Percentiles rank a stretch among this genome's conserved stretches.
Conservation (phyloP, 1,140 invertebrate species). For the Bombus sylvicola region DNA sequence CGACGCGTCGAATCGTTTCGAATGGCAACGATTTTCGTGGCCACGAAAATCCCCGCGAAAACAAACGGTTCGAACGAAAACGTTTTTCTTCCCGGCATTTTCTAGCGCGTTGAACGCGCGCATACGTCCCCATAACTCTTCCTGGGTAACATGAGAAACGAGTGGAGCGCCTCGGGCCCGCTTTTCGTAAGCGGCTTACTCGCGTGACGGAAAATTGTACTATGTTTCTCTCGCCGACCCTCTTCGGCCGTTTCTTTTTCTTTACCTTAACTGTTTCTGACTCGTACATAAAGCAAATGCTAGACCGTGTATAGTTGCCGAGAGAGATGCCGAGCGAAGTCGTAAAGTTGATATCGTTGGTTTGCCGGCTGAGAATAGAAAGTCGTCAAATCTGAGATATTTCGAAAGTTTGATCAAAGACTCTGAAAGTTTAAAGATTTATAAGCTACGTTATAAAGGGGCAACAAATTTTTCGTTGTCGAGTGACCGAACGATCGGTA, state of each 20-base stretch:
- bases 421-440: too few relatives aligned
- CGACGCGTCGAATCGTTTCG: neutral
- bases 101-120: conserved; percentile 46
- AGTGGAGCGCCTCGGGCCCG: conserved; percentile 58
- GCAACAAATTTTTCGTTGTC: too few relatives aligned
- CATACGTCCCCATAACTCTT: conserved; percentile 72
- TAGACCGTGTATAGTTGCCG: neutral
- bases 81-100: conserved; percentile 55
- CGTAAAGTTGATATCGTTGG: neutral
- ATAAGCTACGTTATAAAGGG: too few relatives aligned
- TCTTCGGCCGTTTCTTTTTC: conserved; percentile 49
- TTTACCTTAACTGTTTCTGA: conserved; percentile 53
- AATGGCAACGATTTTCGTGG: conserved; percentile 23
- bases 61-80: conserved; percentile 65
- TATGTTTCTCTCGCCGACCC: conserved; percentile 36
- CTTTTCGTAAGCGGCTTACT: conserved; percentile 77
- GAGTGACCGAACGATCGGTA: too few relatives aligned
- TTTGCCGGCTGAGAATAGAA: too few relatives aligned
- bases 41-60: conserved; percentile 46
- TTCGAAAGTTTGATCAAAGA: too few relatives aligned
- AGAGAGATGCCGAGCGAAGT: neutral
- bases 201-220: conserved; percentile 73
- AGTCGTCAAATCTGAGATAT: too few relatives aligned
- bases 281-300: conserved; percentile 46
- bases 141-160: conserved; percentile 72